These are phyloP conservation scores for Cephus spinipes DNA, from an alignment of 2,888 invertebrate genomes.

Conservation along the genomic window DNA sequence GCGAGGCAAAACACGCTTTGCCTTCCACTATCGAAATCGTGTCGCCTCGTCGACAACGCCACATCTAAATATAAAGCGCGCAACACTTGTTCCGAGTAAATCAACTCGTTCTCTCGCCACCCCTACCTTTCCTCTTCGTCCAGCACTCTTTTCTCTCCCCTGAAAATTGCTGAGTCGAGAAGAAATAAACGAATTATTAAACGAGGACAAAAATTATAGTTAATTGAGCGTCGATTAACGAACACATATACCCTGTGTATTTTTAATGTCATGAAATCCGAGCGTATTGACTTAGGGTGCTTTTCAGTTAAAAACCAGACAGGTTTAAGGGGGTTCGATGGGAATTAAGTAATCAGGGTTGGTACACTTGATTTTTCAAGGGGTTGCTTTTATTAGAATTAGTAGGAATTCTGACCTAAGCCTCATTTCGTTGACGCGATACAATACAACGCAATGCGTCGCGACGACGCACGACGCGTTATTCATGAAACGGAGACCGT, in stretches of 20 bases:
- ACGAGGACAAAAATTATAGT: not conserved
- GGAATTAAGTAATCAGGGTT: not conserved
- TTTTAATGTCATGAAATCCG: not conserved
- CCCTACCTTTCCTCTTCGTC: not conserved
- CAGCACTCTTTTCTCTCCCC: not conserved
- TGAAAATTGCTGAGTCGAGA: not conserved
- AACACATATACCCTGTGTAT: not conserved
- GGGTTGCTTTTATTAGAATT: not conserved
- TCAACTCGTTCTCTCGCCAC: slow-evolving; percentile 30
- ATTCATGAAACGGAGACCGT: slow-evolving; percentile 29
- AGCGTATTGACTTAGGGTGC: not conserved
- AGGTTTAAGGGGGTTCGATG: not conserved
- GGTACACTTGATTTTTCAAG: not conserved
- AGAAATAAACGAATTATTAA: not conserved
- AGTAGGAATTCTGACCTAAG: not conserved
- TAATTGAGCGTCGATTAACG: not conserved
- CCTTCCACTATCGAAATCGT: not conserved
- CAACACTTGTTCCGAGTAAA: slow-evolving; percentile 62
- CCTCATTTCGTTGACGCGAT: not conserved
- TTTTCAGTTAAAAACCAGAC: not conserved
- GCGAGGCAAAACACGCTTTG: slow-evolving; percentile 11
- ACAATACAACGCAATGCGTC: not conserved
- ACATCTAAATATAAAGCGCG: slow-evolving; percentile 59
- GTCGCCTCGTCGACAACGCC: slow-evolving; percentile 31
- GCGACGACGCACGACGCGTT: not conserved